phyloP scores from a whole-genome alignment of 1,140 invertebrate species.

The Nasonia longicornis region DNA sequence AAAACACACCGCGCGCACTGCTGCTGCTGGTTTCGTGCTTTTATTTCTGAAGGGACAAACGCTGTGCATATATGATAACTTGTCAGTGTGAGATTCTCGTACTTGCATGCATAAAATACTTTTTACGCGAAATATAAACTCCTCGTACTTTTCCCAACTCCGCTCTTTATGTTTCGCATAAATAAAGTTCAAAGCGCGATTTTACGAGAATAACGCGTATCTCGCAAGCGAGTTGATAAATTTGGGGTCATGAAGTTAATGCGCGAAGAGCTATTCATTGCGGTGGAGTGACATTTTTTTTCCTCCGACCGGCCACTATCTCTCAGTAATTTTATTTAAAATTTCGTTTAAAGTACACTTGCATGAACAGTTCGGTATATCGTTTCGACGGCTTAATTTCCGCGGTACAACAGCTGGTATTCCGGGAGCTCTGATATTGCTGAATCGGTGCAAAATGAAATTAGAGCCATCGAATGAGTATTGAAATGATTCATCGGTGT shows the following conservation, averaged over 20 bases:
- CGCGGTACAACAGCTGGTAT: no score
- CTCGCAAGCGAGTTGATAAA: constrained; percentile 12
- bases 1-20: not conserved
- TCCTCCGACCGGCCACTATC: not conserved
- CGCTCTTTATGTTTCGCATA: constrained; percentile 2
- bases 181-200: constrained; percentile 32
- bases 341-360: not conserved
- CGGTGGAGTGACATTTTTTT: not conserved
- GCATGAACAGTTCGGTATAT: no score
- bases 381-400: no score
- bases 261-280: not conserved
- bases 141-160: constrained; percentile 7
- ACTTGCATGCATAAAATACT: constrained; percentile 22
- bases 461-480: not conserved
- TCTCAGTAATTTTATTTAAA: not conserved
- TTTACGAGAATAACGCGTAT: not conserved
- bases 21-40: not conserved
- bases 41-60: not conserved
- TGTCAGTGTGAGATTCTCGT: not conserved
- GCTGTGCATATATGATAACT: not conserved
- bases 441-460: not conserved
- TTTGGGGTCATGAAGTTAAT: constrained; percentile 10
- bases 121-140: constrained; percentile 30
- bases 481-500: not conserved
- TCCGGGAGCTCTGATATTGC: no score